These are phyloP conservation scores for Betta splendens DNA, from an alignment of 2,797 vertebrate species.

Conservation along the genomic window DNA sequence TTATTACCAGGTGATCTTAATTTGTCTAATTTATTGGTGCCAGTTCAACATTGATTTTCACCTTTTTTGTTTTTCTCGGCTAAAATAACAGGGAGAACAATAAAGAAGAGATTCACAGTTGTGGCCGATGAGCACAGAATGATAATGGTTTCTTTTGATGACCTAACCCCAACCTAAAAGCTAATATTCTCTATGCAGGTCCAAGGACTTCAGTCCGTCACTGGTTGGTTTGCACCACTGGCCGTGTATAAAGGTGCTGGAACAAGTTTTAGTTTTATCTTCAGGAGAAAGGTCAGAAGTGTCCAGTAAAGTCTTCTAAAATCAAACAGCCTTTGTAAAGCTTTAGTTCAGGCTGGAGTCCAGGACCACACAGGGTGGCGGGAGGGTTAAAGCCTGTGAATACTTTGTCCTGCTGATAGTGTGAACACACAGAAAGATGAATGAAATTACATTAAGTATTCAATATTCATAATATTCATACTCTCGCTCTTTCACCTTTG, in stretches of 20 bases:
- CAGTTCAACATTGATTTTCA: no score
- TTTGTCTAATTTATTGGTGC: no score
- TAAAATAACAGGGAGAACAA: no score
- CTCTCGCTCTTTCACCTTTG: constrained; percentile 52
- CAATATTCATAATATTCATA: constrained; percentile 71
- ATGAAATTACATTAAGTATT: constrained; percentile 71
- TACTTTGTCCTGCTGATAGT: constrained; percentile 14
- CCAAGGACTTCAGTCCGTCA: no score
- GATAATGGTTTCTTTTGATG: no score
- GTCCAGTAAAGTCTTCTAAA: constrained; percentile 3
- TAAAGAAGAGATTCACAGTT: no score
- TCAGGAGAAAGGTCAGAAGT: constrained; percentile 4
- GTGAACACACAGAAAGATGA: constrained; percentile 20
- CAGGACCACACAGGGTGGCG: constrained; percentile 4
- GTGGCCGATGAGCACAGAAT: no score
- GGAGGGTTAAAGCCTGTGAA: background rate
- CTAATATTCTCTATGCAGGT: no score
- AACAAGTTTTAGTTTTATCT: background rate
- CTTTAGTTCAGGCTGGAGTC: constrained; percentile 7
- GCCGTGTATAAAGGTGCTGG: background rate
- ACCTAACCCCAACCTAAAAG: no score
- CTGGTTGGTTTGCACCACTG: no score
- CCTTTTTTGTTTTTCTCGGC: no score
- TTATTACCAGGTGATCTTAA: no score
- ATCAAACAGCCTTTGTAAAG: constrained; percentile 5